Evolutionary conservation across 2,888 invertebrate species (phyloP), one percentile per base, ranked within the genome.

Genomic region (Ichneumon xanthorius): DNA sequence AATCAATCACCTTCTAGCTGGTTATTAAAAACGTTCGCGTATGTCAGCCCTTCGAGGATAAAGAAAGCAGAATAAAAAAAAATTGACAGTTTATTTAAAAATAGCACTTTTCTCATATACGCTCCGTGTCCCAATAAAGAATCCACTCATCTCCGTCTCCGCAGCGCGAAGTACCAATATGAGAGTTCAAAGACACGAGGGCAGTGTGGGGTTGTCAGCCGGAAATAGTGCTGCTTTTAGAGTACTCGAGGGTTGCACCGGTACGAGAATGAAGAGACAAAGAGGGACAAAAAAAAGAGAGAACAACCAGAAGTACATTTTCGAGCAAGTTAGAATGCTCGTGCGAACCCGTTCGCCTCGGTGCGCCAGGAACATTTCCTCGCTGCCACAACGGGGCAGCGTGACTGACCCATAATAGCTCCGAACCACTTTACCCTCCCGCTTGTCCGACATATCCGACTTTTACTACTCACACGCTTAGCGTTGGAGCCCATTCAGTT

Each of bases 161-260:
- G 16, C 55, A 30, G 33, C 71, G 30, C 40, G 26, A 48, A 68
- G 19, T 58, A 26, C 58, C 40, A 37, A 67, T 76, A 72, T 19
- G 71, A 82, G 82, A 67, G 85, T 82, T 85, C 82, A 80, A 63
- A 70, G 67, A 71, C 82, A 73, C 45, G 14, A 63, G 45, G 14
- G 22, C 55, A 11, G 26, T 58, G 19, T 11, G 6, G 2, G 16
- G 6, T 45, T 65, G 71, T 67, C 22, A 22, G 50, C 4, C 80
- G 85, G 85, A 82, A 82, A 80, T 80, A 19, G 65, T 22, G 22
- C 26, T 68, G 67, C 79, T 79, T 73, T 82, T 71, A 82, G 79
- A 68, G 16, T 65, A 22, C 67, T 55, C 19, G 37, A n/a, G 40
- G 68, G 22, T 70, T 40, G 55, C 30, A 19, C 16, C 45, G 6